Evolutionary conservation across 2,888 invertebrate species (phyloP).

Genomic region (Coelinius sp.): DNA sequence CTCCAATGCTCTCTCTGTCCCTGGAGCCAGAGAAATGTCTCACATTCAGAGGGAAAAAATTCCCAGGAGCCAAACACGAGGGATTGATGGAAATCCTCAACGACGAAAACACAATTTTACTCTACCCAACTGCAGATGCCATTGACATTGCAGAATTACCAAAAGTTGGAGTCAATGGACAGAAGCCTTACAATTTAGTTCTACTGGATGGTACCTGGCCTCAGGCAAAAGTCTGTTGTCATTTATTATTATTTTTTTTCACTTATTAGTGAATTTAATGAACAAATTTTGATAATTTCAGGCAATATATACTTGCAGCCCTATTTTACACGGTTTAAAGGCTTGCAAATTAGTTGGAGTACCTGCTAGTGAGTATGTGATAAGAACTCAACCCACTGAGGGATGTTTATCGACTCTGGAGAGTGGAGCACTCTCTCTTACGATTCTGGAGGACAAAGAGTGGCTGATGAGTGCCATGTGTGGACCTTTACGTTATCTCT

Average conservation of each 20-base stretch:
- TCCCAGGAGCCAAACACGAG: constrained; percentile 78
- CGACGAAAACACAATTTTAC: constrained; percentile 79
- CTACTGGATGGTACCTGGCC: constrained; percentile 97
- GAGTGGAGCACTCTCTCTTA: constrained; percentile 85
- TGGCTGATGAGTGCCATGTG: constrained; percentile 79
- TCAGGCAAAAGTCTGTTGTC: constrained; percentile 80
- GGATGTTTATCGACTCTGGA: constrained; percentile 92
- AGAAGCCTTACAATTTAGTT: constrained; percentile 80
- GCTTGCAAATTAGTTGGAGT: constrained; percentile 86
- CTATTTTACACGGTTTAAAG: constrained; percentile 79
- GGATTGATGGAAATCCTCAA: constrained; percentile 79
- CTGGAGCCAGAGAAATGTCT: constrained; percentile 83
- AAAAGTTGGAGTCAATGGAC: constrained; percentile 66
- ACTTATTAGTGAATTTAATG: background rate
- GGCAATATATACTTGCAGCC: constrained; percentile 89
- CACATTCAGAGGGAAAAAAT: constrained; percentile 82
- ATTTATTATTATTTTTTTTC: constrained; percentile 28
- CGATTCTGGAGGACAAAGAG: constrained; percentile 81
- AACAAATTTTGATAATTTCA: constrained; percentile 44
- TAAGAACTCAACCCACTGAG: constrained; percentile 93
- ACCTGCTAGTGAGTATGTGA: constrained; percentile 87
- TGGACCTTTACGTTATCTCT: constrained; percentile 85
- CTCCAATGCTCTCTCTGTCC: constrained; percentile 88
- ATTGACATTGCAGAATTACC: constrained; percentile 77
- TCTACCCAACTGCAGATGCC: constrained; percentile 86